Percentiles rank a stretch among this genome's conserved stretches.
These are phyloP conservation scores for Plusia festucae DNA, from an alignment of 2,888 invertebrate species.

Conservation along the genomic window DNA sequence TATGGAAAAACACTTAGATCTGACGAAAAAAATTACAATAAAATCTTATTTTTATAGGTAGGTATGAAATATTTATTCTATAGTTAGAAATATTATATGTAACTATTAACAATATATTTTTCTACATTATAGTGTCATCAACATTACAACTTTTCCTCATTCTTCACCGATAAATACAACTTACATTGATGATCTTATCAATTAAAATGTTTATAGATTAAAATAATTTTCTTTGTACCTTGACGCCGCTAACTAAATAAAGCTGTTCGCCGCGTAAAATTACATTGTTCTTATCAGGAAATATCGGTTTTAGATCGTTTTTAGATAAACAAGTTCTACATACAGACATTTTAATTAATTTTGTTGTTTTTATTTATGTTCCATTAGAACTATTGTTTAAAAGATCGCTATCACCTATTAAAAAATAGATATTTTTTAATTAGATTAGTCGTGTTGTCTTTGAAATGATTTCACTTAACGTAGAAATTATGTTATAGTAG, in stretches of 20 bases:
- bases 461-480: not conserved
- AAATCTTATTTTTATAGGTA: too few relatives aligned
- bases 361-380: not conserved
- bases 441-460: too few relatives aligned
- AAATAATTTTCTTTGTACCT: slow-evolving; percentile 45
- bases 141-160: not conserved
- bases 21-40: too few relatives aligned
- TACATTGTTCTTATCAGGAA: slow-evolving; percentile 43
- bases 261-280: slow-evolving; percentile 50
- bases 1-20: too few relatives aligned
- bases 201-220: not conserved
- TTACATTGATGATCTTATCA: slow-evolving; percentile 1
- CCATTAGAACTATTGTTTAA: slow-evolving; percentile 27
- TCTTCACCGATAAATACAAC: not conserved
- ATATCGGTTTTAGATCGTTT: slow-evolving; percentile 56
- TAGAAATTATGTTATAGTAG: not conserved
- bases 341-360: slow-evolving; percentile 45
- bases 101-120: not conserved
- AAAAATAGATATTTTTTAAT: too few relatives aligned
- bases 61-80: too few relatives aligned
- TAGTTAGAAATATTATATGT: too few relatives aligned
- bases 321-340: slow-evolving; percentile 65
- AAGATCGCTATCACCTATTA: slow-evolving; percentile 42
- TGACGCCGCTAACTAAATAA: slow-evolving; percentile 53
- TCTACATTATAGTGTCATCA: not conserved